These are phyloP conservation scores for Cantharis nigra DNA, from an alignment of 2,888 invertebrate genomes.

Conservation along the genomic window DNA sequence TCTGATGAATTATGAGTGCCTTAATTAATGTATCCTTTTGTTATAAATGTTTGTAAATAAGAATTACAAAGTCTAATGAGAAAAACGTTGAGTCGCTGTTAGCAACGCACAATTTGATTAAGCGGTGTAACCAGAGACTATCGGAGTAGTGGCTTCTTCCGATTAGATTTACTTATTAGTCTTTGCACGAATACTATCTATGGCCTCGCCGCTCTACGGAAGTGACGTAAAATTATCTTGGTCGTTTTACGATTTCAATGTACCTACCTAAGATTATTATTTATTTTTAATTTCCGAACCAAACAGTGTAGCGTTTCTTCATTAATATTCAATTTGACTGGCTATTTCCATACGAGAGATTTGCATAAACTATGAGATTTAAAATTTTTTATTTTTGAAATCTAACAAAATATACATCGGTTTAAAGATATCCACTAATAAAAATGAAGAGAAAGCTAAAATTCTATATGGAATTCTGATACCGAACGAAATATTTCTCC, in stretches of 20 bases:
- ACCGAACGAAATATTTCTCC: not conserved
- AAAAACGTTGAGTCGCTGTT: slow-evolving; percentile 22
- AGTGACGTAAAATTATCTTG: not conserved
- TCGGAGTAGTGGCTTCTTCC: not conserved
- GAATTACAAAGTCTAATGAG: slow-evolving; percentile 25
- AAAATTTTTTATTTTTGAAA: not conserved
- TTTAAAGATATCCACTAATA: not conserved
- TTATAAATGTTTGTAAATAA: slow-evolving; percentile 11
- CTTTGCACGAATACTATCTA: not conserved
- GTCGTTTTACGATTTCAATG: not conserved
- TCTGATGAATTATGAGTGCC: not conserved
- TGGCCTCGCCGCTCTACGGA: slow-evolving; percentile 2
- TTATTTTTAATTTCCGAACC: not conserved
- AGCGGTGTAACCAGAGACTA: slow-evolving; percentile 23
- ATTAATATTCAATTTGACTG: not conserved
- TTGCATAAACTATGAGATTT: not conserved
- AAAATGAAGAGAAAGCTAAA: not conserved
- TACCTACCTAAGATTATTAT: not conserved
- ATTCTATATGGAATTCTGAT: not conserved
- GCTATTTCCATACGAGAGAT: not conserved
- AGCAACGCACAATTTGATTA: slow-evolving; percentile 20
- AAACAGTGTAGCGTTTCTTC: not conserved
- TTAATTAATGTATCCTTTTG: not conserved
- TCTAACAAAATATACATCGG: not conserved
- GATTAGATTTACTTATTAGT: not conserved